These are phyloP conservation scores for Hypocryptadius cinnamomeus DNA, from an alignment of 2,113 vertebrate genomes.

Conservation along the genomic window DNA sequence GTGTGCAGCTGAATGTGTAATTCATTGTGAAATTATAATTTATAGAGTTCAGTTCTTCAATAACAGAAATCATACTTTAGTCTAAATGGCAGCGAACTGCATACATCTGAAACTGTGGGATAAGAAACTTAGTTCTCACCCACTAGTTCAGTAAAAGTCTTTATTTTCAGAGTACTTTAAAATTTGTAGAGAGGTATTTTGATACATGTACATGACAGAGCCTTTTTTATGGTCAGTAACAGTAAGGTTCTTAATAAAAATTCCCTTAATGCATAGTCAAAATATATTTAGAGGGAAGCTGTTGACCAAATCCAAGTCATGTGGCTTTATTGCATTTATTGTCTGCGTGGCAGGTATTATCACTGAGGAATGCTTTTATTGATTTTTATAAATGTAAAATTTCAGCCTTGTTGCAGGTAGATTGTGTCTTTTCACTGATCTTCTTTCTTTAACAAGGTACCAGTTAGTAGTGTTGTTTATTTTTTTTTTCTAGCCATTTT, in stretches of 20 bases:
- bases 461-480: not conserved
- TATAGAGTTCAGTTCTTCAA: not conserved
- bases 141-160: not conserved
- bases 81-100: not conserved
- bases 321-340: not conserved
- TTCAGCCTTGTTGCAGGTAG: not conserved
- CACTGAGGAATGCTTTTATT: not conserved
- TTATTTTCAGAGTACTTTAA: not conserved
- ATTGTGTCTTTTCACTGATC: not conserved
- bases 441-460: not conserved
- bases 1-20: not conserved
- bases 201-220: not conserved
- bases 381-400: not conserved
- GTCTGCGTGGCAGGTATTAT: not conserved
- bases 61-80: not conserved
- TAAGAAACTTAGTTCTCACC: not conserved
- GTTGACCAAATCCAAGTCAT: not conserved
- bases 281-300: not conserved
- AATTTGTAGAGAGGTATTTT: not conserved
- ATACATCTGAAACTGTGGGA: not conserved
- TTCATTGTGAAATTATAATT: not conserved
- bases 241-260: not conserved
- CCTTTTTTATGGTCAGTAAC: not conserved
- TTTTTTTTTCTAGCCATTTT: not conserved
- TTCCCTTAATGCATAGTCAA: not conserved